A percentile compares a stretch with the other conserved stretches of the same genome.
These are phyloP conservation scores for Cryptoblepharus egeriae DNA, from an alignment of 2,797 vertebrate genomes.

Conservation along the genomic window DNA sequence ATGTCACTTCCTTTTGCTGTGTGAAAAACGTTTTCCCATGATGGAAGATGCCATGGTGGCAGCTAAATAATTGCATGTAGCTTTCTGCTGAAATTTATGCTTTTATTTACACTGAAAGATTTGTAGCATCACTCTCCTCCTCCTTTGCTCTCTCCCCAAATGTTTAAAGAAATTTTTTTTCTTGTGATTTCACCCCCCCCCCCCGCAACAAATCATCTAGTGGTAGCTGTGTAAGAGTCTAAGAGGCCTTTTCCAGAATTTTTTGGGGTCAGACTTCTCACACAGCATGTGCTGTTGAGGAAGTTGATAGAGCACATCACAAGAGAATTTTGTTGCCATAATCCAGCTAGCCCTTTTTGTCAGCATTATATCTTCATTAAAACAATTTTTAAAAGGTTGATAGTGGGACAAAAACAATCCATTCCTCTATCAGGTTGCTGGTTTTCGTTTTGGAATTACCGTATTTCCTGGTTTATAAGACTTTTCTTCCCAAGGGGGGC, in stretches of 20 bases:
- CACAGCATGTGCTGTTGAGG: background rate
- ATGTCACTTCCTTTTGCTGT: slow-evolving; percentile 43
- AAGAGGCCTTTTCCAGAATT: background rate
- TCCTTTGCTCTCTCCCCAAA: background rate
- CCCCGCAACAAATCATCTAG: background rate
- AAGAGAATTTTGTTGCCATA: background rate
- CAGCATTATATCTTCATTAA: background rate
- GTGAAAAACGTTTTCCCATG: slow-evolving; percentile 62
- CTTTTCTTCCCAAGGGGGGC: no score
- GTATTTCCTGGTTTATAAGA: no score
- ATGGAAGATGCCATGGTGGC: slow-evolving; percentile 29
- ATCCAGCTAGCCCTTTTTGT: background rate
- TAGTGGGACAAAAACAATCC: background rate
- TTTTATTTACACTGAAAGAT: background rate
- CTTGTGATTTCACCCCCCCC: background rate
- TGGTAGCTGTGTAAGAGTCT: background rate
- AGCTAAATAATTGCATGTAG: background rate
- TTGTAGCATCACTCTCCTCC: background rate
- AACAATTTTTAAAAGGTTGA: background rate
- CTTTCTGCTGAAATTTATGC: background rate
- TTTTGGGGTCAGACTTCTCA: background rate
- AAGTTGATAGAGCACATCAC: background rate
- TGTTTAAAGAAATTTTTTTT: background rate
- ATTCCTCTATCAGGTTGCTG: background rate
- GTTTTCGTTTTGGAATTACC: background rate